Conservation (phyloP, 2,888 invertebrate species). For the Andrena camellia region DNA sequence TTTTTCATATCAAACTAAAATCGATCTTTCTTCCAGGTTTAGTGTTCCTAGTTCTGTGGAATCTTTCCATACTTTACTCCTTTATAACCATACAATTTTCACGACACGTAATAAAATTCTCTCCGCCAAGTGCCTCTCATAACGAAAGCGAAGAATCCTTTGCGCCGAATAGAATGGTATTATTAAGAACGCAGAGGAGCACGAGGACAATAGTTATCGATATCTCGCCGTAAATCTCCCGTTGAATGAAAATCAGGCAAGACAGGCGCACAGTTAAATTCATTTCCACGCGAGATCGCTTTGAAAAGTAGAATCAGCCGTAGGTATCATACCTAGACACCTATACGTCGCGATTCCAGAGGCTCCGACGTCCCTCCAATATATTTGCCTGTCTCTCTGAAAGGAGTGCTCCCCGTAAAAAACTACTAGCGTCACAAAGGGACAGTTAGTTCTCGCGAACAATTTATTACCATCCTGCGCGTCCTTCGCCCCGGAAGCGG, state of each 20-base stretch:
- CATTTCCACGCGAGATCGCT: neutral
- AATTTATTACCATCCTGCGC: constrained; percentile 56
- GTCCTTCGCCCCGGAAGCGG: constrained; percentile 9
- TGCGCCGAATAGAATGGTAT: too few relatives aligned
- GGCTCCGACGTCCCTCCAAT: neutral
- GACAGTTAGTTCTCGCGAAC: constrained; percentile 42
- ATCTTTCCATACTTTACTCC: too few relatives aligned
- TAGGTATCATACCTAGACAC: neutral
- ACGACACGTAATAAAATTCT: too few relatives aligned
- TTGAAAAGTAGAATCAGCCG: neutral
- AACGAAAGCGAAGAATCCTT: too few relatives aligned
- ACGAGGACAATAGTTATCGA: neutral
- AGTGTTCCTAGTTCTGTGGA: too few relatives aligned
- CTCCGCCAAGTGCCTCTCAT: too few relatives aligned
- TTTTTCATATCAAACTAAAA: too few relatives aligned
- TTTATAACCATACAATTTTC: too few relatives aligned
- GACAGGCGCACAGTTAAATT: neutral
- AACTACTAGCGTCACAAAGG: constrained; percentile 45
- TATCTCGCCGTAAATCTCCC: neutral
- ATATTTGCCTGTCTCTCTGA: neutral
- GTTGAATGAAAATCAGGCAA: neutral
- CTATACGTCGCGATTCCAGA: neutral
- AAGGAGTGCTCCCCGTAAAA: constrained; percentile 20
- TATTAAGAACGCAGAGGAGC: too few relatives aligned
- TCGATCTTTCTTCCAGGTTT: too few relatives aligned